A percentile compares a stretch with the other conserved stretches of the same genome.
Conservation (phyloP, 2,113 vertebrate species). For the Haplochromis vanheusdeni region DNA sequence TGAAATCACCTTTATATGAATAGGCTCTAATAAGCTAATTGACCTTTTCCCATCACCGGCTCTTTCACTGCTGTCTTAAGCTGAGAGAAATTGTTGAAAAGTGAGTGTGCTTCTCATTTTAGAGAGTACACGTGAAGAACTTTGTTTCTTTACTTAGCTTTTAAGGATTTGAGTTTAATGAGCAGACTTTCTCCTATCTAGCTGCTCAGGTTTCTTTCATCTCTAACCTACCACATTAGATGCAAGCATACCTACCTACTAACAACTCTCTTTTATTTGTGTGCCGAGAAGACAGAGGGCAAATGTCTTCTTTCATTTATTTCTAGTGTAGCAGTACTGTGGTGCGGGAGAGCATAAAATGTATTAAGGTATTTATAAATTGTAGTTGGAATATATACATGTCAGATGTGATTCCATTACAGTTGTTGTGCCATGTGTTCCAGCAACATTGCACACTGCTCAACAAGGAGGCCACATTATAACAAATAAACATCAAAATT, state of each 20-base stretch:
- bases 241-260: constrained; percentile 1
- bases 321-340: constrained; percentile 30
- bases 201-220: constrained; percentile 28
- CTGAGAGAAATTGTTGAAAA: constrained; percentile 26
- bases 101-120: constrained; percentile 10
- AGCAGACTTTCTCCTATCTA: constrained; percentile 26
- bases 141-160: constrained; percentile 46
- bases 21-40: constrained; percentile 69
- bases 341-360: constrained; percentile 42
- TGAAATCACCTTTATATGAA: constrained; percentile 61
- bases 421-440: constrained; percentile 55
- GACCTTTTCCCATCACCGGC: constrained; percentile 65
- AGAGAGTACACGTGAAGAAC: constrained; percentile 2
- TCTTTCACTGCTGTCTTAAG: constrained; percentile 34
- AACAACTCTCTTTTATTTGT: constrained; percentile 33
- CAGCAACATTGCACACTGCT: constrained; percentile 27
- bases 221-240: constrained; percentile 34
- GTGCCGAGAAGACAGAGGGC: constrained; percentile 52
- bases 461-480: constrained; percentile 62
- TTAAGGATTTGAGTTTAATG: constrained; percentile 36
- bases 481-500: constrained; percentile 66
- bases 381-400: constrained; percentile 55
- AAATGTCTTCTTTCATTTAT: constrained; percentile 61
- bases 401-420: constrained; percentile 58
- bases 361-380: constrained; percentile 69